Evolutionary conservation across 23 tunicate genomes (phyloP).

Genomic region (Clavelina lepadiformis): DNA sequence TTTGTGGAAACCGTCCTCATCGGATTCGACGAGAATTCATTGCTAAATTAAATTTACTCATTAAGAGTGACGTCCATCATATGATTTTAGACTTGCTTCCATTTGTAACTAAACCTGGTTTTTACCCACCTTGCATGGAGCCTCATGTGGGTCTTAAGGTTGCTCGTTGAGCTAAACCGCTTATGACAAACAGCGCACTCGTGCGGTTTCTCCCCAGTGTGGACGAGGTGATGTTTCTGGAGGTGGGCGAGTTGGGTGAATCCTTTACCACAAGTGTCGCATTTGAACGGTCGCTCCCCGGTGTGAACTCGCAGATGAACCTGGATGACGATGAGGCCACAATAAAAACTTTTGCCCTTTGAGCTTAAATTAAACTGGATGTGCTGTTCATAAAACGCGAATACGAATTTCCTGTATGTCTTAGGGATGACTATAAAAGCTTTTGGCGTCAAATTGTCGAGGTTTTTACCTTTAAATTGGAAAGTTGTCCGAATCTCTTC

Average conservation of each 20-base stretch:
- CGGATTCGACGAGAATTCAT: too few species aligned
- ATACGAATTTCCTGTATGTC: too few species aligned
- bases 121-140: too few species aligned
- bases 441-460: too few species aligned
- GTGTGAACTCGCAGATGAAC: constrained; percentile 98
- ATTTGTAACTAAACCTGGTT: too few species aligned
- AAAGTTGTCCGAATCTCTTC: constrained; percentile 91
- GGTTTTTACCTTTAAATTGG: constrained; percentile 86
- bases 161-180: constrained; percentile 91
- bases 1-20: too few species aligned
- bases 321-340: constrained; percentile 10
- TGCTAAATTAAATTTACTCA: too few species aligned
- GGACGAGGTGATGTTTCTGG: constrained; percentile 90
- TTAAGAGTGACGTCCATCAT: too few species aligned
- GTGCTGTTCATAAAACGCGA: too few species aligned
- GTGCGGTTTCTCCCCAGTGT: constrained; percentile 98
- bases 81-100: too few species aligned
- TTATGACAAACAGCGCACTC: constrained; percentile 88
- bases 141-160: constrained; percentile 91
- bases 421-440: too few species aligned
- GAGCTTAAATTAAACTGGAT: too few species aligned
- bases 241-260: constrained; percentile 97
- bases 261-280: constrained; percentile 83
- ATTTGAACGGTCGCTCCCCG: constrained; percentile 97
- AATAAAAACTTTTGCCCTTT: background rate